A percentile compares a stretch with the other conserved stretches of the same genome.
These are phyloP conservation scores for Drosophila koepferae DNA, from an alignment of 2,888 invertebrate genomes.

Conservation along the genomic window DNA sequence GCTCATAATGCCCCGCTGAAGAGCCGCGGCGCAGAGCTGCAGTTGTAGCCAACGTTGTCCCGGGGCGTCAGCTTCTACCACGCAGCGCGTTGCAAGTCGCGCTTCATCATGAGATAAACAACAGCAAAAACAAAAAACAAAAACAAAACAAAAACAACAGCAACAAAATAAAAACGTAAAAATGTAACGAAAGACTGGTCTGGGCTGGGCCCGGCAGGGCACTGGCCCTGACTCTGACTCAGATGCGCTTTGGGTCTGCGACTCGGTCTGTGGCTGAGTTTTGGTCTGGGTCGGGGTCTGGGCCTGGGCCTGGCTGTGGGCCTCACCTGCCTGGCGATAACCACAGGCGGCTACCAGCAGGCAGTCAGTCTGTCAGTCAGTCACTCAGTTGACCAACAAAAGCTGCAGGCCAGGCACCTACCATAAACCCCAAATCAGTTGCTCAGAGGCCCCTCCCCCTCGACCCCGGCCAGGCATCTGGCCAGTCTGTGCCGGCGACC, in stretches of 20 bases:
- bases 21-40: slow-evolving; percentile 34
- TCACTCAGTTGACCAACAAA: slow-evolving; percentile 58
- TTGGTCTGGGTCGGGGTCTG: slow-evolving; percentile 17
- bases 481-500: slow-evolving; percentile 20
- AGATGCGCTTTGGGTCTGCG: slow-evolving; percentile 5
- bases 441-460: neutral
- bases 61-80: slow-evolving; percentile 65
- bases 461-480: neutral
- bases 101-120: slow-evolving; percentile 78
- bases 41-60: slow-evolving; percentile 29
- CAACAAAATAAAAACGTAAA: slow-evolving; percentile 4
- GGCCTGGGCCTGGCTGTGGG: slow-evolving; percentile 25
- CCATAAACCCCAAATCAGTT: slow-evolving; percentile 22
- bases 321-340: slow-evolving; percentile 70
- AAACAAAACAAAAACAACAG: neutral
- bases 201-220: slow-evolving; percentile 24
- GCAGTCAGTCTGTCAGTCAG: slow-evolving; percentile 24
- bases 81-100: slow-evolving; percentile 78
- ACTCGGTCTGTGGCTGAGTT: slow-evolving; percentile 12
- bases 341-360: slow-evolving; percentile 56
- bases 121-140: slow-evolving; percentile 17
- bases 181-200: slow-evolving; percentile 27
- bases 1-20: slow-evolving; percentile 61
- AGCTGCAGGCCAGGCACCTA: slow-evolving; percentile 54
- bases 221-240: slow-evolving; percentile 23